Conservation (phyloP, 1,140 invertebrate species). For the Listronotus bonariensis region DNA sequence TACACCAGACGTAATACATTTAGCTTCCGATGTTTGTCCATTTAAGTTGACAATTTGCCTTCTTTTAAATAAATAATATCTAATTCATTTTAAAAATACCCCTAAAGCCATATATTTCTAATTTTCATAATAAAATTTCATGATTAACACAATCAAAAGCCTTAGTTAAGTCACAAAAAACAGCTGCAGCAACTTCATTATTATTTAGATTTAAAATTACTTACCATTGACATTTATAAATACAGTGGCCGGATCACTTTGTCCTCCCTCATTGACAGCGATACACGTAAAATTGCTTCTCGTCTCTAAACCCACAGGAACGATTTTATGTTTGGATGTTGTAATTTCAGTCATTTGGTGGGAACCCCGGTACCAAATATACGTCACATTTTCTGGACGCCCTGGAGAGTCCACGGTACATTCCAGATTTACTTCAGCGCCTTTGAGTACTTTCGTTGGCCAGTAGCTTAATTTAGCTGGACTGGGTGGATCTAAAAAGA, state of each 20-base stretch:
- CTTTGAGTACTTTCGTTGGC: slow-evolving; percentile 77
- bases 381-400: slow-evolving; percentile 72
- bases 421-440: slow-evolving; percentile 73
- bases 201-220: slow-evolving; percentile 27
- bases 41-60: no score
- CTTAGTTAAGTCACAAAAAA: no score
- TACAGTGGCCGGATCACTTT: slow-evolving; percentile 71
- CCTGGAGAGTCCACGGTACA: slow-evolving; percentile 83
- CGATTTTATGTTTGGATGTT: slow-evolving; percentile 74
- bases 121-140: no score
- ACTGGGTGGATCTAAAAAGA: slow-evolving; percentile 49
- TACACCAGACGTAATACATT: no score
- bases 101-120: no score
- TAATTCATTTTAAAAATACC: no score
- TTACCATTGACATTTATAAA: slow-evolving; percentile 79
- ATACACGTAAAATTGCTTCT: slow-evolving; percentile 86
- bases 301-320: slow-evolving; percentile 79
- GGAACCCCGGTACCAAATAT: slow-evolving; percentile 78
- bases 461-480: slow-evolving; percentile 42
- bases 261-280: slow-evolving; percentile 80
- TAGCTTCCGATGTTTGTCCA: no score
- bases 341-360: slow-evolving; percentile 74
- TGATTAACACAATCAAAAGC: no score
- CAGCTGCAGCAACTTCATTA: no score
- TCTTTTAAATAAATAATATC: no score